A percentile compares a stretch with the other conserved stretches of the same genome.
Conservation (phyloP, 2,797 vertebrate genomes). For the Ctenochaetus hawaiiensis region DNA sequence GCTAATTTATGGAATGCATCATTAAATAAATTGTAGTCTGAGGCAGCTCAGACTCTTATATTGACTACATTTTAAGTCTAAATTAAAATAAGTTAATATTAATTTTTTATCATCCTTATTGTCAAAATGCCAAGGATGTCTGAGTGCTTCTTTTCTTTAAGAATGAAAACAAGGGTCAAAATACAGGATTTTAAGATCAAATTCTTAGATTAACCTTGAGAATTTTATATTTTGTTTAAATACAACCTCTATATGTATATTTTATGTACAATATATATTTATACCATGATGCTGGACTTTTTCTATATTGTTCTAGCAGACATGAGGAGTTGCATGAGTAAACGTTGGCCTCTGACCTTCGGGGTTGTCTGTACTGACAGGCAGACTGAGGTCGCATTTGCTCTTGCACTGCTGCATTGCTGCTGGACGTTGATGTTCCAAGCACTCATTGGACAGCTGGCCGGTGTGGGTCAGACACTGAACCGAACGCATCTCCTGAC, state of each 20-base stretch:
- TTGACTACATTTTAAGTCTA: not conserved
- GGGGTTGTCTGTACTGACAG: slow-evolving; percentile 89
- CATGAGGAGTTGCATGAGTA: slow-evolving; percentile 7
- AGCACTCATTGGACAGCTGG: slow-evolving; percentile 90
- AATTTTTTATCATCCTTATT: too few relatives aligned
- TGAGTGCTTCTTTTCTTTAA: not conserved
- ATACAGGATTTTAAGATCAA: too few relatives aligned
- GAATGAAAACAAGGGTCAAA: too few relatives aligned
- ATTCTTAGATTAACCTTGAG: not conserved
- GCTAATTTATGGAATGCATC: too few relatives aligned
- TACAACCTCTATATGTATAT: not conserved
- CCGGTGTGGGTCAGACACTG: slow-evolving; percentile 91
- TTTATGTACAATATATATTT: too few relatives aligned
- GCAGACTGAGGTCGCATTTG: slow-evolving; percentile 89
- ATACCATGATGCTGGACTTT: too few relatives aligned
- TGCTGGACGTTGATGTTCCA: slow-evolving; percentile 88
- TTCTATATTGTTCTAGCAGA: slow-evolving; percentile 16
- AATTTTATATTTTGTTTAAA: not conserved
- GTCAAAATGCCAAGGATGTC: too few relatives aligned
- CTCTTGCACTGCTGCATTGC: slow-evolving; percentile 94
- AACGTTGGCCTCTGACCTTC: slow-evolving; percentile 88
- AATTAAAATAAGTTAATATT: too few relatives aligned
- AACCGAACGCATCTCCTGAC: slow-evolving; percentile 93
- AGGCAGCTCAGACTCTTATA: not conserved
- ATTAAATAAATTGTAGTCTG: too few relatives aligned